Percentiles rank a stretch among this genome's conserved stretches.
Conservation (phyloP, 2,113 vertebrate genomes). For the Indicator maculatus region DNA sequence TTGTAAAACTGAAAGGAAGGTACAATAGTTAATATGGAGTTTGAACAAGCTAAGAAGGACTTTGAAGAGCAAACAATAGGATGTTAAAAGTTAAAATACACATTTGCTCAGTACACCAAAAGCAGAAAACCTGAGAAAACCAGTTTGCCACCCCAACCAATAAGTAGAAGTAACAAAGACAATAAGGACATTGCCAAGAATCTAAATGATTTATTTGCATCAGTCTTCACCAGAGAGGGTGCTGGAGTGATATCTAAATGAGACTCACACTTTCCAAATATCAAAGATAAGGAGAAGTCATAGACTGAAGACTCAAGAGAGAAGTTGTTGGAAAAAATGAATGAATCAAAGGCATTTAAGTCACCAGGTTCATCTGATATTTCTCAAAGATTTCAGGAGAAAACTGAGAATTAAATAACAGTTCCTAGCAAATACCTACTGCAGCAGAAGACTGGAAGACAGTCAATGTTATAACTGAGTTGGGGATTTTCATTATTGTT, state of each 20-base stretch:
- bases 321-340: constrained; percentile 31
- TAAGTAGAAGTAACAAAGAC: constrained; percentile 35
- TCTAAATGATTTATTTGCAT: constrained; percentile 68
- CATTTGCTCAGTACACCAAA: neutral
- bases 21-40: neutral
- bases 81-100: constrained; percentile 26
- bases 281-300: constrained; percentile 40
- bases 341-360: constrained; percentile 48
- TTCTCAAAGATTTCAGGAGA: constrained; percentile 31
- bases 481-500: neutral
- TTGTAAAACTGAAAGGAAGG: neutral
- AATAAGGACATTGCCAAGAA: constrained; percentile 47
- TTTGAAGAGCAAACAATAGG: constrained; percentile 1
- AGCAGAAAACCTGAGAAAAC: neutral
- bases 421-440: constrained; percentile 4
- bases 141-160: neutral
- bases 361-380: constrained; percentile 3
- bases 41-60: neutral
- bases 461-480: neutral
- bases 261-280: constrained; percentile 49
- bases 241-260: constrained; percentile 30
- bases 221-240: constrained; percentile 34
- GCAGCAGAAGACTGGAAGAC: constrained; percentile 41
- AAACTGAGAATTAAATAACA: constrained; percentile 35
- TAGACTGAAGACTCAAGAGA: constrained; percentile 18